Evolutionary conservation across 2,113 vertebrate species (phyloP), one percentile per base, ranked within the genome.

Genomic region (Polypterus senegalus): DNA sequence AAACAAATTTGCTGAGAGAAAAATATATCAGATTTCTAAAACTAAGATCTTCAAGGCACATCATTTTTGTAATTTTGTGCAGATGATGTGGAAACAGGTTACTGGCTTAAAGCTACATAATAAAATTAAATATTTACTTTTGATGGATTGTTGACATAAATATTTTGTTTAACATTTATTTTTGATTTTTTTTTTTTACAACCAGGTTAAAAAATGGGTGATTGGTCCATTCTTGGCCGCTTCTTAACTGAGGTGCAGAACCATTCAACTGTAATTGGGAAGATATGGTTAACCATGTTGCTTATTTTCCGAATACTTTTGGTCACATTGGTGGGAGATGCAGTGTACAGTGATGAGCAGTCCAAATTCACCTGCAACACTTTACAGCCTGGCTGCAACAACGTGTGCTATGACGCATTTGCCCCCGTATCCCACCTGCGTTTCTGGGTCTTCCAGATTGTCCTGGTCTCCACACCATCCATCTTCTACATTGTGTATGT

Each of bases 401-500:
- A 80, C 0, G 78, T 85, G 60, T 80, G 78, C 68, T 84, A 77
- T 3, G 72, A 81, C 69, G 77, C 73, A 0, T 84, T 87, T 57
- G 77, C 71, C 3, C 82, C 76, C 0, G 74, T 83, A 52, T 85
- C 76, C 7, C 77, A 80, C 63, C 65, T 83, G 54, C 67, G 73
- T 47, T 86, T 85, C 65, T 82, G 77, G 79, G 78, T 82, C 67
- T 87, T 87, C 66, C 81, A 86, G 64, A 83, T 83, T 27, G 76
- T 82, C 5, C 69, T 81, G 1, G 81, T 85, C 49, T 83, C 80
- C 60, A 82, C 74, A 0, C 78, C 83, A 7, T 85, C 83, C 6
- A 76, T 77, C 64, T 83, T 84, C 73, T 85, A 76, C 64, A 75
- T 82, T 0, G 70, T 81, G 5, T 83, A 77, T 6, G 80, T 86